Base-by-base conservation (phyloP, 1,140 invertebrate genomes). In the Drosophila melanica region DNA sequence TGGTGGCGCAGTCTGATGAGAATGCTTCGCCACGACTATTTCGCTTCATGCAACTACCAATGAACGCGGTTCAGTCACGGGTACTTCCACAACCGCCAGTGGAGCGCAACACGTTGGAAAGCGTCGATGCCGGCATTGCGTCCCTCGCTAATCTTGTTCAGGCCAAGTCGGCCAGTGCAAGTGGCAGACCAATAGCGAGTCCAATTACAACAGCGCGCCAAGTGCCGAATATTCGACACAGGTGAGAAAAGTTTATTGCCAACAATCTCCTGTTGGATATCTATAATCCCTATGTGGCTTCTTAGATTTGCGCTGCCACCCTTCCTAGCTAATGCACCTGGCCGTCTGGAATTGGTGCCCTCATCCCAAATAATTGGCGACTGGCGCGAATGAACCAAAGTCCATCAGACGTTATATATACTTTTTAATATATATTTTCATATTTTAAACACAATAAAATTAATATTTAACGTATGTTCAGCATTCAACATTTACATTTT, bases 311-410 rank as follows among this genome's bases (percentile, higher is more conserved):
- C 74, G 1, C 20, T 76, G 45, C 67, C 72, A n/a, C 75, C 86
- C 27, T 86, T 77, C 41, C 51, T 90, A 41, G 64, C 57, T 45
- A 59, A 84, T 18, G 69, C 80, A 1, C 82, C 82, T 2, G 82
- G 67, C n/a, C 90, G 75, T 0, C 67, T 91, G 14, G 81, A 90
- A n/a, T 60, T 91, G 66, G 86, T 91, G 62, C 90, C 90, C 18
- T 91, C 90, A 35, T 79, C 82, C 3, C 80, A 91, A 48, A 73
- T 91, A 9, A 75, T 90, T 10, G 87, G 90, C 48, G 66, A 91
- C 45, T 91, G 90, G 90, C 77, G 79, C 44, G 85, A 84, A 42
- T 86, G 45, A 75, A 39, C 41, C 45, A 33, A 27, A 35, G 12
- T n/a, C 23, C 9, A 39, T 12, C 8, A 35, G 45, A 2, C 2